Conservation (phyloP, 2,797 vertebrate species). For the Silurus lanzhouensis region DNA sequence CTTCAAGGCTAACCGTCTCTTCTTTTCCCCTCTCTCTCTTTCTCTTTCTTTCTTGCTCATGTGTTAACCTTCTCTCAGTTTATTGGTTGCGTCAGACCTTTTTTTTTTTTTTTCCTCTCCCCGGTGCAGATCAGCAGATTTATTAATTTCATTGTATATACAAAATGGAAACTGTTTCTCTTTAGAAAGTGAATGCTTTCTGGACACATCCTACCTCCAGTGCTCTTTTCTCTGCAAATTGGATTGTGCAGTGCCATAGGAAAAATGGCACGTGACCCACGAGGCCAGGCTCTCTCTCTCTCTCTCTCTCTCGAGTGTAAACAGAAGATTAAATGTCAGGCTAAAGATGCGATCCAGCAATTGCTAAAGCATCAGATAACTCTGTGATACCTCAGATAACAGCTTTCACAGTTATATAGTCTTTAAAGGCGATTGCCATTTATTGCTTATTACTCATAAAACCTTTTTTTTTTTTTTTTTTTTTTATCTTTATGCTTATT, state of each 20-base stretch:
- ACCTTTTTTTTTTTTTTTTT: background rate
- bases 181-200: background rate
- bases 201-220: background rate
- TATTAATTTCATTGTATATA: background rate
- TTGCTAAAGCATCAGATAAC: constrained; percentile 11
- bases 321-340: constrained; percentile 37
- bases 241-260: background rate
- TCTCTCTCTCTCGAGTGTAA: constrained; percentile 10
- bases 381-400: background rate
- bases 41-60: background rate
- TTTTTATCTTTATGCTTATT: background rate
- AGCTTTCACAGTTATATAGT: background rate
- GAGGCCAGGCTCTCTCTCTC: background rate
- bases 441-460: background rate
- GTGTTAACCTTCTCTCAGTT: background rate
- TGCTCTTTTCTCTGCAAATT: background rate
- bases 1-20: background rate
- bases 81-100: background rate
- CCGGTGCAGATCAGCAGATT: background rate
- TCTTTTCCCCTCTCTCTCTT: background rate
- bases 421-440: background rate
- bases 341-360: constrained; percentile 23
- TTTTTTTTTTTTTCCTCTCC: no score
- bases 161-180: background rate
- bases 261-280: background rate